Conservation (phyloP, 2,797 vertebrate species). For the Vultur gryphus region DNA sequence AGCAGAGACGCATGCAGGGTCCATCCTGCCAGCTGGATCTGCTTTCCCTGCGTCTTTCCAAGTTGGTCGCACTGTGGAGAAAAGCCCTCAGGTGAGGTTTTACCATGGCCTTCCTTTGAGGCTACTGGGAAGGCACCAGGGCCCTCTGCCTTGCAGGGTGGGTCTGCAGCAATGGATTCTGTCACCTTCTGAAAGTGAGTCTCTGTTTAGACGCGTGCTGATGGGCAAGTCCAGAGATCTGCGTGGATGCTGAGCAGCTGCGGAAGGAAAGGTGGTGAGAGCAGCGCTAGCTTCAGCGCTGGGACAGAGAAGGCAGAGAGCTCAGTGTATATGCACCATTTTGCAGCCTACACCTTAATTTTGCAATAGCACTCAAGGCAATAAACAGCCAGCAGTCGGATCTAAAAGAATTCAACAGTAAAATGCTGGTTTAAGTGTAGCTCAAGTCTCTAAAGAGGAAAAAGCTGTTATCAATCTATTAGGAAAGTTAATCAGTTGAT, state of each 20-base stretch:
- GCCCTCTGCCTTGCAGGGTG: neutral
- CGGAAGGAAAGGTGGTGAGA: neutral
- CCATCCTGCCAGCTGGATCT: neutral
- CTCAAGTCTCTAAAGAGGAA: neutral
- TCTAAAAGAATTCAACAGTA: neutral
- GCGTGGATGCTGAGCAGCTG: neutral
- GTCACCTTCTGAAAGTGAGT: rapidly evolving
- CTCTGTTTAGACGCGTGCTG: rapidly evolving
- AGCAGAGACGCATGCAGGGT: neutral
- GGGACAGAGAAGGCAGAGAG: neutral
- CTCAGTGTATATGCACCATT: rapidly evolving
- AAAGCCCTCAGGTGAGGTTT: neutral
- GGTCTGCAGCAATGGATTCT: neutral
- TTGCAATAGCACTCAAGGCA: neutral
- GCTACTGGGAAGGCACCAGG: neutral
- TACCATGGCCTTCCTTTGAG: neutral
- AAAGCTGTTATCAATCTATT: neutral
- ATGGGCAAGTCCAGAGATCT: too few relatives aligned
- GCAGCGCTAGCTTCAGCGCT: rapidly evolving
- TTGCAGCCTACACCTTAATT: neutral
- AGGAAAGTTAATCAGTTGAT: neutral
- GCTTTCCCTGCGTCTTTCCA: neutral
- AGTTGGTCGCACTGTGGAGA: neutral
- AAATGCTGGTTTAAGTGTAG: neutral
- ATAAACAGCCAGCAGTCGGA: neutral